phyloP scores from a whole-genome alignment of 2,888 invertebrate genomes.

The Tinea trinotella region DNA sequence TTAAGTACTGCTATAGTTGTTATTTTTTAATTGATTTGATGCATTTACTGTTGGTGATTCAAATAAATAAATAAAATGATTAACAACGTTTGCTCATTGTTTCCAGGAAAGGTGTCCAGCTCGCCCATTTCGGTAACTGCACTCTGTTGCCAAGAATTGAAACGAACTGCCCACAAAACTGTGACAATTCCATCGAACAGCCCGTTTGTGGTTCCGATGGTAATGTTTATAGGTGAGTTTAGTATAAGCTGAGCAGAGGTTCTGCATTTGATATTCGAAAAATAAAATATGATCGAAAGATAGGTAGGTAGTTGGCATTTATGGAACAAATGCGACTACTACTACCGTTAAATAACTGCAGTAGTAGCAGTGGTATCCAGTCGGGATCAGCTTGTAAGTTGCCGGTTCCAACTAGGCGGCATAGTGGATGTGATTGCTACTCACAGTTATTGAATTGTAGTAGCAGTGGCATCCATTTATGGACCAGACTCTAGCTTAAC shows the following conservation, averaged over 20 bases:
- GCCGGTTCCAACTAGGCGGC: no score
- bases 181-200: conserved; percentile 70
- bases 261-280: no score
- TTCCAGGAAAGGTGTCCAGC: conserved; percentile 84
- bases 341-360: no score
- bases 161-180: conserved; percentile 70
- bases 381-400: no score
- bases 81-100: conserved; percentile 19
- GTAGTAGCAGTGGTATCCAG: no score
- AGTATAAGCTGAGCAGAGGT: no score
- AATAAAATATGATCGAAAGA: background rate
- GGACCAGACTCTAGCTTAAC: no score
- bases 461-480: no score
- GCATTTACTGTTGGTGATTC: background rate
- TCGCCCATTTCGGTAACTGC: conserved; percentile 92
- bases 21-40: background rate
- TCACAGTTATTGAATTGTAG: no score
- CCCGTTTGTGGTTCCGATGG: conserved; percentile 94
- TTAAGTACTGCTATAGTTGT: no score
- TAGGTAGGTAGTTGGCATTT: background rate
- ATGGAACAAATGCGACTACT: no score
- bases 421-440: no score
- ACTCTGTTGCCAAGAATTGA: conserved; percentile 82
- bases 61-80: conserved; percentile 11
- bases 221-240: conserved; percentile 83